phyloP scores from a whole-genome alignment of 2,888 invertebrate genomes.

The Globia sparganii region DNA sequence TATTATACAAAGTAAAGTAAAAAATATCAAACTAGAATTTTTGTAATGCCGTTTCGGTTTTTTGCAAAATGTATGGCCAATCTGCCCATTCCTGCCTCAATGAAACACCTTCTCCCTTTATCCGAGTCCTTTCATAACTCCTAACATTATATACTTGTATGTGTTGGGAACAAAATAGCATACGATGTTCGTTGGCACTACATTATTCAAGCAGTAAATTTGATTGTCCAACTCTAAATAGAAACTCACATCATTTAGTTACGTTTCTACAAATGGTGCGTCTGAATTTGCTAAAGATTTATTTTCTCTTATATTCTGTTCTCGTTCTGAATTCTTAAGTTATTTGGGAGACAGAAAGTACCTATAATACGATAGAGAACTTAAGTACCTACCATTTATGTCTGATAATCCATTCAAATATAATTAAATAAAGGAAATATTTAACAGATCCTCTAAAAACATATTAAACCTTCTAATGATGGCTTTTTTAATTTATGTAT shows the following conservation, averaged over 20 bases:
- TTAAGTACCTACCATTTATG: not conserved
- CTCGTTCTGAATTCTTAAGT: not conserved
- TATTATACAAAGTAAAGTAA: not conserved
- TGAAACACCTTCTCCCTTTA: not conserved
- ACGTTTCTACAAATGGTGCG: slow-evolving; percentile 59
- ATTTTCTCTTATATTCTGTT: slow-evolving; percentile 26
- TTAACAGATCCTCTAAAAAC: too few relatives aligned
- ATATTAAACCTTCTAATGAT: too few relatives aligned
- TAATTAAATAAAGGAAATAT: too few relatives aligned
- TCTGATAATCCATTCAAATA: not conserved
- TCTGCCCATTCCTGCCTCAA: not conserved
- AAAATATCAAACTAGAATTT: not conserved
- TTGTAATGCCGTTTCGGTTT: not conserved
- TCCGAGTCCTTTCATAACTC: slow-evolving; percentile 18
- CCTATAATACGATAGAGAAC: not conserved
- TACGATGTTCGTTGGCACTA: slow-evolving; percentile 73
- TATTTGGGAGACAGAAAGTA: not conserved
- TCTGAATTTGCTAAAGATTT: slow-evolving; percentile 34
- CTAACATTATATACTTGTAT: slow-evolving; percentile 60
- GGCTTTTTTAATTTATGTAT: too few relatives aligned
- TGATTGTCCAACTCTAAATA: slow-evolving; percentile 76
- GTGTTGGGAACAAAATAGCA: slow-evolving; percentile 72
- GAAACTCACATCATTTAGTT: slow-evolving; percentile 72
- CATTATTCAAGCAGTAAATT: slow-evolving; percentile 79
- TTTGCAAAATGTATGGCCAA: not conserved